Conservation (phyloP, 2,797 vertebrate genomes). For the Bradypus variegatus region DNA sequence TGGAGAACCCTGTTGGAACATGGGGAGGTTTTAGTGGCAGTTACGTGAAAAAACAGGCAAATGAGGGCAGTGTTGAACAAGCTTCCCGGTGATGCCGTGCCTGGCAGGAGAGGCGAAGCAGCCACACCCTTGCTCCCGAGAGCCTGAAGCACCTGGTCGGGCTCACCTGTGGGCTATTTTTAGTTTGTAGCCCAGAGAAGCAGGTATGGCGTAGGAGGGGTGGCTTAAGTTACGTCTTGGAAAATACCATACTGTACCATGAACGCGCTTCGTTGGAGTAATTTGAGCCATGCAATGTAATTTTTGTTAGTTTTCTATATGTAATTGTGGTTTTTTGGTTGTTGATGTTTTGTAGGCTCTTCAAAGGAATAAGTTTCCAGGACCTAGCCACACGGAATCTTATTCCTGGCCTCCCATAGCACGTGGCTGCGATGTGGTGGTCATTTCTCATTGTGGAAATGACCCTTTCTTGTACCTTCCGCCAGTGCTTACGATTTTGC, state of each 20-base stretch:
- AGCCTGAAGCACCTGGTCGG: background rate
- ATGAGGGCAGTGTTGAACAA: background rate
- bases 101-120: background rate
- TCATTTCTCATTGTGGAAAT: constrained; percentile 76
- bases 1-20: background rate
- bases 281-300: background rate
- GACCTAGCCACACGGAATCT: constrained; percentile 75
- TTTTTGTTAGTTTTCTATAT: background rate
- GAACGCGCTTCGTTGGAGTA: background rate
- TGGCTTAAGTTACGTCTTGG: background rate
- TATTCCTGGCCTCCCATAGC: constrained; percentile 88
- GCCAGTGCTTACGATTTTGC: constrained; percentile 83
- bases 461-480: constrained; percentile 84
- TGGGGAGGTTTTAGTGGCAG: background rate
- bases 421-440: constrained; percentile 79
- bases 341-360: constrained; percentile 75
- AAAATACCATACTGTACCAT: background rate
- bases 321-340: background rate
- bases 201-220: background rate
- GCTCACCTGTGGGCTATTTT: background rate
- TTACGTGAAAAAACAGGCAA: background rate
- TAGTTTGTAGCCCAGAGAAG: background rate
- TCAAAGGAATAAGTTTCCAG: constrained; percentile 60
- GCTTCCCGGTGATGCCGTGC: background rate
- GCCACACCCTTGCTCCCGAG: background rate